Evolutionary conservation across 2,888 invertebrate genomes (phyloP), one percentile per base, ranked within the genome.

Genomic region (Dryocosmus kuriphilus): DNA sequence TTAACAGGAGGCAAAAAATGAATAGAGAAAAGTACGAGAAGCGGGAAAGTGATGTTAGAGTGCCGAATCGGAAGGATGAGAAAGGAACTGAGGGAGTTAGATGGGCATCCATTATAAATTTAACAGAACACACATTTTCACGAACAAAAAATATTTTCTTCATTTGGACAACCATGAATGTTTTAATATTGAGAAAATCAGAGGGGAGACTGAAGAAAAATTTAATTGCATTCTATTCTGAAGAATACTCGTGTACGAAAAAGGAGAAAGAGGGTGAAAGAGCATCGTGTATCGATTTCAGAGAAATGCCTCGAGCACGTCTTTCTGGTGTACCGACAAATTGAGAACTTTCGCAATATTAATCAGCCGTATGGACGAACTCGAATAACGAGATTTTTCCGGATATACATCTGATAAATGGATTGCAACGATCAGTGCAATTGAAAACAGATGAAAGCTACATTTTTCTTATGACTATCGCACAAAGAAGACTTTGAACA

Each of bases 291-390:
- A 60, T 60, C 60, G 60, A 67, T 67, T 67, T 67, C 16, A 27
- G 27, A 41, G 19, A 67, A 67, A 67, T 46, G 16, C 24, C 60
- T 60, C 1, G 27, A 14, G 63, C 74, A 61, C 77, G 30, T 22
- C 57, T 77, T 74, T 67, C 73, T 65, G 35, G 41, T 51, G 61
- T 65, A 74, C 63, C 81, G 71, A 77, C 78, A 85, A 86, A 85
- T 84, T 78, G 81, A 84, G 80, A 85, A 86, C 82, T 85, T 85
- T 82, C 79, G 80, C 83, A 77, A 85, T 86, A 86, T 87, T 86
- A 87, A 88, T 85, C 83, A 83, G 78, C 76, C 79, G 80, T 80
- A 77, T 80, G 82, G 81, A 81, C 79, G 79, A 81, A 80, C 76
- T 81, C 78, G 81, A 77, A 80, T 84, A 85, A 85, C 83, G 77